Conservation (phyloP, 2,113 vertebrate species). For the Protobothrops mucrosquamatus region DNA sequence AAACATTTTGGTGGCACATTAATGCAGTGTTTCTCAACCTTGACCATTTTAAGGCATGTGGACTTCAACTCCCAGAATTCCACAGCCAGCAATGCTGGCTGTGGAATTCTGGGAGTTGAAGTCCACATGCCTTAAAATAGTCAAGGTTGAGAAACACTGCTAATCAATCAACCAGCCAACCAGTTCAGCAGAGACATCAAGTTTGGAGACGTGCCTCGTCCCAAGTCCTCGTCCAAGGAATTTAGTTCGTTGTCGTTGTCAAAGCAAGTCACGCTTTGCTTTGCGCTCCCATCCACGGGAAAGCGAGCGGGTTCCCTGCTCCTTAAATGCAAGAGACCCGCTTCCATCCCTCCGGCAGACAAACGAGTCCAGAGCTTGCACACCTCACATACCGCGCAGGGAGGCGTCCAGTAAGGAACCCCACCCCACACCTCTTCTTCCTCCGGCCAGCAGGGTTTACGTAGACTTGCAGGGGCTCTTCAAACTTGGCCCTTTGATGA, state of each 20-base stretch:
- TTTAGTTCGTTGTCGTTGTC: not conserved
- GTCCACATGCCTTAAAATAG: too few relatives aligned
- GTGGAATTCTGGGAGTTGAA: too few relatives aligned
- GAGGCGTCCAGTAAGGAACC: not conserved
- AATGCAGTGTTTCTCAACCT: too few relatives aligned
- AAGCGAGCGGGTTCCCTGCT: not conserved
- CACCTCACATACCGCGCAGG: not conserved
- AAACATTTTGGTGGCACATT: not conserved
- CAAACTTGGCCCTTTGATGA: too few relatives aligned
- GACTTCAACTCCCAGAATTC: too few relatives aligned
- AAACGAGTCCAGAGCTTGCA: not conserved
- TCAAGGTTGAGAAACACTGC: too few relatives aligned
- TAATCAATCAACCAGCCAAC: not conserved
- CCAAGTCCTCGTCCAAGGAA: not conserved
- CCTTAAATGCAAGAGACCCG: not conserved
- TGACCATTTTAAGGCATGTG: too few relatives aligned
- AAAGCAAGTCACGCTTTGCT: not conserved
- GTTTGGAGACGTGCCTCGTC: not conserved
- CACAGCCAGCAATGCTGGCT: too few relatives aligned
- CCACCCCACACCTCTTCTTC: not conserved
- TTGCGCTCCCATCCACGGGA: not conserved
- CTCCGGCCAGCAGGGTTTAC: not conserved
- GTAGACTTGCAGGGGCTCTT: too few relatives aligned
- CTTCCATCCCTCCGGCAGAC: not conserved
- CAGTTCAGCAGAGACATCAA: not conserved